Base-by-base conservation (phyloP, 2,888 invertebrate species). In the Biston betularia region DNA sequence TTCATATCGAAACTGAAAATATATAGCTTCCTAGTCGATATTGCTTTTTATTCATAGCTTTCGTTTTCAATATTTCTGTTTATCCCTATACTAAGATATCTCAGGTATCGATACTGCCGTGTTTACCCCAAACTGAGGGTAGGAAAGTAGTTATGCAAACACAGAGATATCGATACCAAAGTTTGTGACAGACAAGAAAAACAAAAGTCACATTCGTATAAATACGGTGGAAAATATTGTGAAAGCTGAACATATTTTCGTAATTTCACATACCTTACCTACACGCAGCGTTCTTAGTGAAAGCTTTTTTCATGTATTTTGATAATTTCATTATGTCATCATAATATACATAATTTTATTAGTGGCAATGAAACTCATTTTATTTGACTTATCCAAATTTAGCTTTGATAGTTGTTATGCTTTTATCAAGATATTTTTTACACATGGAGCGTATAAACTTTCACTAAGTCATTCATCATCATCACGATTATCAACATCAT, bases 131-230 rank as follows among this genome's bases (percentile, higher is more conserved):
- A 75, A 69, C 79, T 77, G 72, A 72, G 80, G 75, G 79, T 73
- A 82, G 74, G 77, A 87, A 85, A 89, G 89, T 85, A 88, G 85
- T 90, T 91, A 90, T 91, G 92, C 91, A 92, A 92, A 92, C 91
- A 89, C 78, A 78, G 50, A 46, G 85, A 87, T 88, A 90, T 89
- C 85, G 88, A 89, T 91, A 89, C 81, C 81, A 78, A 89, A 90
- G 82, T 88, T 90, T 89, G 83, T 80, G 86, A 84, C 83, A 81
- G 81, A 84, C 79, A 83, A 87, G 87, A 88, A 89, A 90, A 92
- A 92, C 91, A 92, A 90, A 90, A 88, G 85, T 84, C 82, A 71
- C 84, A 84, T 86, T 84, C 74, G 77, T 79, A 80, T 79, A 81
- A 84, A 84, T 82, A 79, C 74, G 60, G 63, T 67, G 52, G 52